Evolutionary conservation across 2,113 vertebrate genomes (phyloP), one percentile per base, ranked within the genome.

Genomic region (Silurus glanis): DNA sequence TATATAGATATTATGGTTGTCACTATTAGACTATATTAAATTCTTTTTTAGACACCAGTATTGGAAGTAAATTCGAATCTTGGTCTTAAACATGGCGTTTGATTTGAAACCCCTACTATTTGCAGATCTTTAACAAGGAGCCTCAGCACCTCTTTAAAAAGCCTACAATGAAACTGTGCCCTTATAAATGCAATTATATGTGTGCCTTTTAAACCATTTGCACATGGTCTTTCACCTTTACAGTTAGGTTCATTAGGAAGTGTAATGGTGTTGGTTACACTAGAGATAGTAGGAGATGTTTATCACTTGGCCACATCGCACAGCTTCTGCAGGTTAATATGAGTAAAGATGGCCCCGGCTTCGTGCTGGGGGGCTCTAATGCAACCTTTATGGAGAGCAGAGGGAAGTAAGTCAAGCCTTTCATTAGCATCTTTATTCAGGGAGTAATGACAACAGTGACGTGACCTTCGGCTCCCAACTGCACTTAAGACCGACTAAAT

Each of bases 351-450:
- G 75, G 82, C 49, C 62, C 23, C 9, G 51, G 84, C 58, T 87
- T 56, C 61, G 23, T 83, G 81, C 79, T 58, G 89, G 88, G 83
- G 74, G 78, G 82, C 87, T 90, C 82, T 91, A 86, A 87, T 87
- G 87, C 89, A 91, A 89, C 85, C 89, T 91, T 89, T 90, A 85
- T 86, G 78, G 88, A 82, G 89, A 88, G 84, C 72, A 86, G 80
- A 85, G 86, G 59, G 86, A 84, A 90, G 84, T 87, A 90, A 91
- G 89, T 92, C 91, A 92, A 94, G 91, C 89, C 92, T 92, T 93
- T 92, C 90, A 93, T 94, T 93, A 92, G 91, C 90, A 90, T 94
- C 93, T 93, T 93, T 90, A 93, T 92, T 92, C 90, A 89, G 89
- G 88, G 85, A 88, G 84, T 80, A 91, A 91, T 92, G 93, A 93